These are phyloP conservation scores for Microplitis mediator DNA, from an alignment of 1,140 invertebrate genomes.

Conservation along the genomic window DNA sequence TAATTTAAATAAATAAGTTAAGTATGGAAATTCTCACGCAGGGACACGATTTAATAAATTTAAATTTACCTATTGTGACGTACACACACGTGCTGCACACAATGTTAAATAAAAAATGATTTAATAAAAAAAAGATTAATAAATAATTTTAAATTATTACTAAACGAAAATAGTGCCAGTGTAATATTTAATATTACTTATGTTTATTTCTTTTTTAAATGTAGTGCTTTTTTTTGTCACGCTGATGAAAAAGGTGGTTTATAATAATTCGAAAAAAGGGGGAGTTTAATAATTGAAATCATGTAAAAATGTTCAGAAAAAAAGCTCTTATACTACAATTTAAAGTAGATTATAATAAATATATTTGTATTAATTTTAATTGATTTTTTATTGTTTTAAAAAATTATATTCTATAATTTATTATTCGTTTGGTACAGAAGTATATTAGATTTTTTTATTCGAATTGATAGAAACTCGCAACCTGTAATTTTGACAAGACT, in stretches of 20 bases:
- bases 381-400: slow-evolving; percentile 45
- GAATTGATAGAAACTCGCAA: no score
- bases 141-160: neutral
- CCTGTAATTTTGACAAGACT: no score
- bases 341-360: slow-evolving; percentile 41
- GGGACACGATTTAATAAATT: neutral
- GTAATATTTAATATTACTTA: neutral
- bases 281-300: slow-evolving; percentile 21
- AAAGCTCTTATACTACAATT: slow-evolving; percentile 40
- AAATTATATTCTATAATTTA: slow-evolving; percentile 33
- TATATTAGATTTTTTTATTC: no score
- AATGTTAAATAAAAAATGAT: neutral
- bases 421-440: no score
- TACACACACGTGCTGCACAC: neutral
- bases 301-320: slow-evolving; percentile 40
- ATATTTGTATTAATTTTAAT: slow-evolving; percentile 49
- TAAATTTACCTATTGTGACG: neutral
- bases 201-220: slow-evolving; percentile 5
- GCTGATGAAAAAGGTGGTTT: slow-evolving; percentile 36
- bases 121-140: neutral
- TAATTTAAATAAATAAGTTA: neutral
- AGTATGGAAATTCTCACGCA: no score
- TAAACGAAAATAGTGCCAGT: neutral
- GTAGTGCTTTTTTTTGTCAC: slow-evolving; percentile 25
- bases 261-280: slow-evolving; percentile 33